Evolutionary conservation across 2,888 invertebrate genomes (phyloP).

Genomic region (Synanthedon tipuliformis): DNA sequence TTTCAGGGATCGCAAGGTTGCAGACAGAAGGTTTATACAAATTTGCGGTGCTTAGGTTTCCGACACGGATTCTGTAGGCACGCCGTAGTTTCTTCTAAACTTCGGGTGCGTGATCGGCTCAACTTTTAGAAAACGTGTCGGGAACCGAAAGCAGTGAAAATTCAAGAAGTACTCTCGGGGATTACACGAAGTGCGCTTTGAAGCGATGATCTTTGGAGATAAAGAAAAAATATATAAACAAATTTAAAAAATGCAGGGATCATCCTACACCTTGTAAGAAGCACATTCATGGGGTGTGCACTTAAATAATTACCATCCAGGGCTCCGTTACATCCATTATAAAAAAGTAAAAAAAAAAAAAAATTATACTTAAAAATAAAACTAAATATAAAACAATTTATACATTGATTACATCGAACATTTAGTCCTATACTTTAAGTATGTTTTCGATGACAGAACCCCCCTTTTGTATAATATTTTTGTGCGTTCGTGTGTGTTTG

Average conservation of each 20-base stretch:
- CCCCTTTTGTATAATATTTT: conserved; percentile 15
- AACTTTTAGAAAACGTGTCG: conserved; percentile 22
- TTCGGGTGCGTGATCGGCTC: too few species aligned
- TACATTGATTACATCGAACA: conserved; percentile 37
- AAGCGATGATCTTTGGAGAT: conserved; percentile 52
- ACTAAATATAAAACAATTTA: conserved; percentile 18
- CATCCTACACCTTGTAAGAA: conserved; percentile 55
- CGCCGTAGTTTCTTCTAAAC: too few species aligned
- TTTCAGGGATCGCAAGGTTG: conserved; percentile 1
- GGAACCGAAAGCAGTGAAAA: conserved; percentile 33
- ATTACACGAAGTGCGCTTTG: conserved; percentile 57
- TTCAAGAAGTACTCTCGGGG: conserved; percentile 41
- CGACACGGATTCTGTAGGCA: background rate
- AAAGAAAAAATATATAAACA: conserved; percentile 35
- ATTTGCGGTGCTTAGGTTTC: conserved; percentile 18
- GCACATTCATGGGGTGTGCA: conserved; percentile 69
- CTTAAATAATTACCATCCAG: conserved; percentile 54
- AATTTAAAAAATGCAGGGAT: conserved; percentile 38
- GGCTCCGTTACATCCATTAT: conserved; percentile 40
- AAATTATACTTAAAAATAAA: conserved; percentile 18
- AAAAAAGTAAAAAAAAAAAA: background rate
- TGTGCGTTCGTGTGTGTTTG: conserved; percentile 27
- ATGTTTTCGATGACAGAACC: too few species aligned
- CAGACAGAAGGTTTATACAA: conserved; percentile 8
- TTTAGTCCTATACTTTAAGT: conserved; percentile 20